These are phyloP conservation scores for Lysandra coridon DNA, from an alignment of 2,888 invertebrate genomes.

Conservation along the genomic window DNA sequence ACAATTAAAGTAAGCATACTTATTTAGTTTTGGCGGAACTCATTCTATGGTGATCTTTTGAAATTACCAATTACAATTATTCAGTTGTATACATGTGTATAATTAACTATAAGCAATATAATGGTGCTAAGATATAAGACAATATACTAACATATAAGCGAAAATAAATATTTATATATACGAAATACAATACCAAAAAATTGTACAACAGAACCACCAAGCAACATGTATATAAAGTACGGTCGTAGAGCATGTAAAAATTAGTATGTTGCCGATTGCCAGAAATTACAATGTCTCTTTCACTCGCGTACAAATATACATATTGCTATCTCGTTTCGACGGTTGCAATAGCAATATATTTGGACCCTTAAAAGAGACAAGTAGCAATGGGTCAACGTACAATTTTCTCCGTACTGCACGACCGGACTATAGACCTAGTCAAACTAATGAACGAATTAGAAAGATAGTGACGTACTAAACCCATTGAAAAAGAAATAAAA, in stretches of 20 bases:
- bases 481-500: slow-evolving; percentile 26
- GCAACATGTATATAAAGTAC: slow-evolving; percentile 52
- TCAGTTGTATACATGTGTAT: slow-evolving; percentile 30
- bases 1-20: background rate
- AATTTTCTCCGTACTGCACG: background rate
- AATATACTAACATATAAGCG: slow-evolving; percentile 37
- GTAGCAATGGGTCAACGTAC: no score
- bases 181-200: slow-evolving; percentile 70
- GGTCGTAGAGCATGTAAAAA: background rate
- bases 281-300: background rate
- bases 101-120: slow-evolving; percentile 40
- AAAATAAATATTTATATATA: slow-evolving; percentile 45
- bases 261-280: background rate
- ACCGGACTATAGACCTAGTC: slow-evolving; percentile 60
- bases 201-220: slow-evolving; percentile 69
- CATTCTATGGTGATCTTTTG: slow-evolving; percentile 38
- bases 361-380: no score
- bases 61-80: slow-evolving; percentile 49
- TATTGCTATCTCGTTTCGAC: background rate
- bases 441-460: slow-evolving; percentile 44
- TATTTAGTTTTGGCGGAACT: background rate
- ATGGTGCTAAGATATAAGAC: slow-evolving; percentile 47
- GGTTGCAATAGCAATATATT: background rate
- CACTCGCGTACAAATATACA: background rate
- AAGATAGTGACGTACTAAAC: slow-evolving; percentile 29